phyloP scores from a whole-genome alignment of 2,113 vertebrate genomes.

The Pelmatolapia mariae region DNA sequence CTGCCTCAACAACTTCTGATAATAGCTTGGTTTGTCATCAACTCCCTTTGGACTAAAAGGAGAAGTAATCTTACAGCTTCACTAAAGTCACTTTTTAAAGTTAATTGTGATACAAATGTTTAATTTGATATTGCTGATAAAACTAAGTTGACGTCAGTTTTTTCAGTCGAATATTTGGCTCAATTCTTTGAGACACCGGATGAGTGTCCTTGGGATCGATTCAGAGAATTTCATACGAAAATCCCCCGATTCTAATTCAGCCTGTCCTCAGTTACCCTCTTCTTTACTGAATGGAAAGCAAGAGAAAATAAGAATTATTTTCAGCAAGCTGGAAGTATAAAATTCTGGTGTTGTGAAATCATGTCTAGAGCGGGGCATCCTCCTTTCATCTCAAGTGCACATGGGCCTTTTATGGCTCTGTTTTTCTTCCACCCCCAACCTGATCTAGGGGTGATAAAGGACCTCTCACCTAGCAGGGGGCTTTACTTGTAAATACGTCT shows the following conservation, averaged over 20 bases:
- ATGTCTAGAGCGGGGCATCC: conserved; percentile 4
- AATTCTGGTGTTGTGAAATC: background rate
- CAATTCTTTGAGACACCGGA: background rate
- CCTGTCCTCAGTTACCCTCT: conserved; percentile 17
- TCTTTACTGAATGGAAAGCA: background rate
- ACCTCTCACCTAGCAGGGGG: conserved; percentile 26
- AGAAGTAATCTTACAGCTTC: background rate
- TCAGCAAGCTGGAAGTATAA: background rate
- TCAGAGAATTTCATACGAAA: conserved; percentile 16
- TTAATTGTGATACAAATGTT: background rate
- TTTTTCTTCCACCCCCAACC: background rate
- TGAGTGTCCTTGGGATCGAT: conserved; percentile 25
- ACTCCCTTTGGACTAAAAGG: background rate
- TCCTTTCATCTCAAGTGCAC: background rate
- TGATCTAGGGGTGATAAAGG: conserved; percentile 20
- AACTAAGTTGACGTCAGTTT: background rate
- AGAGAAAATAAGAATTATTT: background rate
- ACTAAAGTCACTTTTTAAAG: background rate
- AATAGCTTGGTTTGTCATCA: conserved; percentile 8
- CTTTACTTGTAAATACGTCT: conserved; percentile 6
- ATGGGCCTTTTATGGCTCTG: conserved; percentile 35
- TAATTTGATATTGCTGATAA: background rate
- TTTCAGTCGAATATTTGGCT: conserved; percentile 34
- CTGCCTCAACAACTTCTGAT: conserved; percentile 30
- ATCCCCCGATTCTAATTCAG: conserved; percentile 16